phyloP scores from a whole-genome alignment of 2,797 vertebrate species.

The Columba guinea region DNA sequence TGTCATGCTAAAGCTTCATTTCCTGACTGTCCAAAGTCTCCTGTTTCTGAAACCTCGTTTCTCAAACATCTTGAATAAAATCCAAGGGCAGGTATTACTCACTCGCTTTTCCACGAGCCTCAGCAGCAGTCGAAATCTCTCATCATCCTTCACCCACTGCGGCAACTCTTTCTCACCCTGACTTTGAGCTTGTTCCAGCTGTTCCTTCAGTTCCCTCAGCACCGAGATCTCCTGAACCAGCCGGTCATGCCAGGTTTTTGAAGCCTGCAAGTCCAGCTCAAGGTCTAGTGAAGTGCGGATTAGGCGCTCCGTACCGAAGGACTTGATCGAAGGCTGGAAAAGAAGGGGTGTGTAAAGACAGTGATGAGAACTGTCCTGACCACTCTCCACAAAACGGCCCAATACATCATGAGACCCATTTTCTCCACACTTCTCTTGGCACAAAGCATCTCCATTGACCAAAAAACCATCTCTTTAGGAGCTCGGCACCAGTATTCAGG shows the following conservation, averaged over 20 bases:
- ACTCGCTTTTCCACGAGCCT: constrained; percentile 91
- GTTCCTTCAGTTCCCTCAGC: constrained; percentile 89
- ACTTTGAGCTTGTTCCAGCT: constrained; percentile 88
- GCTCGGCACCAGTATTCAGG: not conserved
- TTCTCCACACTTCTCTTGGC: not conserved
- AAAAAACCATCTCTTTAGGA: not conserved
- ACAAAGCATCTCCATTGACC: not conserved
- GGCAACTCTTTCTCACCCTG: constrained; percentile 89
- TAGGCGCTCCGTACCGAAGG: constrained; percentile 77
- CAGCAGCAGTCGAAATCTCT: constrained; percentile 89
- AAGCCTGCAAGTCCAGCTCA: constrained; percentile 95
- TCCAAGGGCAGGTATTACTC: constrained; percentile 11
- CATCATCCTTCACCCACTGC: constrained; percentile 86
- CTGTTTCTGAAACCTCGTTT: not conserved
- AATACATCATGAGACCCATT: not conserved
- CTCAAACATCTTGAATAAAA: not conserved
- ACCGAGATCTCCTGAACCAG: constrained; percentile 88
- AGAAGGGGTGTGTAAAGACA: not conserved
- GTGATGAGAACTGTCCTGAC: not conserved
- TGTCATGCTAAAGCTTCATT: not conserved
- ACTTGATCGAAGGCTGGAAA: constrained; percentile 73
- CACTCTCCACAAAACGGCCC: not conserved
- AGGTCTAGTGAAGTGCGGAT: constrained; percentile 92
- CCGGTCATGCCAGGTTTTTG: constrained; percentile 88
- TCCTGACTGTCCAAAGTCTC: not conserved